phyloP scores from a whole-genome alignment of 2,888 invertebrate species.

The Conchocele bisecta region DNA sequence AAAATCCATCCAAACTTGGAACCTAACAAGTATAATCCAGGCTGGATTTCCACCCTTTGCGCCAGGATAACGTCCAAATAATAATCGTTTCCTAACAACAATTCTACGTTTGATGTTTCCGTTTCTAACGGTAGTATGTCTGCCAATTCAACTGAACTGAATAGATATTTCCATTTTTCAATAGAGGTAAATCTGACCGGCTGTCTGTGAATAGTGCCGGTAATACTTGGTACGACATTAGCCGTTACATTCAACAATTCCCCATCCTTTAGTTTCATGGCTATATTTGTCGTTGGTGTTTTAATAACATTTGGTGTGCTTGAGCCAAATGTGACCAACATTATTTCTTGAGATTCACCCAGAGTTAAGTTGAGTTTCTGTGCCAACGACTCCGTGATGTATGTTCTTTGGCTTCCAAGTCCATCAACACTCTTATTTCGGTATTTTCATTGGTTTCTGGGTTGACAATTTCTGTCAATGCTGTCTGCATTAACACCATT shows the following conservation, averaged over 20 bases:
- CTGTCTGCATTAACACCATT: conserved; percentile 27
- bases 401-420: conserved; percentile 30
- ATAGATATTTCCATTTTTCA: not conserved
- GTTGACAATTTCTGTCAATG: conserved; percentile 10
- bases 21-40: conserved; percentile 7
- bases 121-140: conserved; percentile 6
- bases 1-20: conserved; percentile 15
- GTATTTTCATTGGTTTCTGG: not conserved
- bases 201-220: conserved; percentile 1
- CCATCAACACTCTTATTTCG: conserved; percentile 4
- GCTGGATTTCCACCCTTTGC: conserved; percentile 10
- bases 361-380: not conserved
- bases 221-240: conserved; percentile 10
- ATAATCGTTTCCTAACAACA: conserved; percentile 15
- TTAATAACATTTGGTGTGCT: not conserved
- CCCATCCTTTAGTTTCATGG: conserved; percentile 3
- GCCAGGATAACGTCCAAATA: not conserved
- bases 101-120: conserved; percentile 4
- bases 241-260: not conserved
- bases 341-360: not conserved
- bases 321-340: conserved; percentile 2
- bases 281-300: not conserved
- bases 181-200: not conserved
- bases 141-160: not conserved
- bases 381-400: conserved; percentile 14